These are phyloP conservation scores for Aporrectodea caliginosa DNA, from an alignment of 1,140 invertebrate species.

Conservation along the genomic window DNA sequence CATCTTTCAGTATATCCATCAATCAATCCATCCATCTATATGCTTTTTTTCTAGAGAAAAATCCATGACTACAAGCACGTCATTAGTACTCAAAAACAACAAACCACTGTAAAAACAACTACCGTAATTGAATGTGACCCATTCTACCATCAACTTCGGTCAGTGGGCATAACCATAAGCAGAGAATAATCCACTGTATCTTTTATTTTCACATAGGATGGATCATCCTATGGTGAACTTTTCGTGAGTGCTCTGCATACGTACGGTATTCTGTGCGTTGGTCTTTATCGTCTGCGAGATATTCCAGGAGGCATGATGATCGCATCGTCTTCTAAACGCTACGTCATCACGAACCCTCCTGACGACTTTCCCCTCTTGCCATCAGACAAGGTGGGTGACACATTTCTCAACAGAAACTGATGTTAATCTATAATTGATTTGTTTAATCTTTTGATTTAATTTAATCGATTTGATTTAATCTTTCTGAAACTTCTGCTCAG, in stretches of 20 bases:
- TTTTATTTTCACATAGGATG: conserved; percentile 48
- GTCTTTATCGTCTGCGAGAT: conserved; percentile 26
- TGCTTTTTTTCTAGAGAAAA: too few relatives aligned
- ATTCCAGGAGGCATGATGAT: neutral
- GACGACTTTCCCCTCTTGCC: conserved; percentile 92
- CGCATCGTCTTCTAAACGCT: conserved; percentile 88
- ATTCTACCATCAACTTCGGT: too few relatives aligned
- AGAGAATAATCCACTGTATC: too few relatives aligned
- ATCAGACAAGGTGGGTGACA: conserved; percentile 80
- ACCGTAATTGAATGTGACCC: too few relatives aligned
- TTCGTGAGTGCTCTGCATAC: conserved; percentile 22
- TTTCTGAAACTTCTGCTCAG: neutral
- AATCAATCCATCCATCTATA: too few relatives aligned
- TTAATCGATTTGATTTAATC: neutral
- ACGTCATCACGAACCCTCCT: conserved; percentile 99
- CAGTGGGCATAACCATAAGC: too few relatives aligned
- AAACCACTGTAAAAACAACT: too few relatives aligned
- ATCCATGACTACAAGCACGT: too few relatives aligned
- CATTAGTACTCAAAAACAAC: too few relatives aligned
- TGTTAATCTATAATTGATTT: neutral
- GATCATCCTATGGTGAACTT: conserved; percentile 39
- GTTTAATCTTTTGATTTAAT: neutral
- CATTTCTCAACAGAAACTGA: neutral
- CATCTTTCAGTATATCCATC: too few relatives aligned
- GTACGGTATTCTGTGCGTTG: conserved; percentile 27